Evolutionary conservation across 2,113 vertebrate genomes (phyloP).

Genomic region (Cariama cristata): DNA sequence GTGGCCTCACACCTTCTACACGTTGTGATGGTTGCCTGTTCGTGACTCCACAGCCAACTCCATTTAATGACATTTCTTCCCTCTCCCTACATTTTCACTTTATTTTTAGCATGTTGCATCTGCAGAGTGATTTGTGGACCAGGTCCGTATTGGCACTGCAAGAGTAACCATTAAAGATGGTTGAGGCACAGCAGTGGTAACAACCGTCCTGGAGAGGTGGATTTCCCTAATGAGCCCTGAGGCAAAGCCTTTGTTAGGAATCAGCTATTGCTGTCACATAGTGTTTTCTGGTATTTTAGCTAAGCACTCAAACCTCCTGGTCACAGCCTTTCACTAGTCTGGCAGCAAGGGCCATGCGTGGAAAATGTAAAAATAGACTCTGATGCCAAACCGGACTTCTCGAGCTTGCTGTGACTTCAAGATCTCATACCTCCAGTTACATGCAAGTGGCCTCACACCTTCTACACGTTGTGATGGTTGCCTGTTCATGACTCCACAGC

Average conservation of each 20-base stretch:
- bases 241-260: background rate
- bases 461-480: accelerated
- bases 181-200: background rate
- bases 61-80: background rate
- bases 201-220: background rate
- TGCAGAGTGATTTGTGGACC: background rate
- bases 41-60: background rate
- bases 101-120: background rate
- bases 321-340: background rate
- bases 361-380: background rate
- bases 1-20: background rate
- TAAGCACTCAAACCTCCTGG: background rate
- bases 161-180: background rate
- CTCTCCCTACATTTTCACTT: background rate
- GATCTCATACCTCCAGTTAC: background rate
- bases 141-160: background rate
- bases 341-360: background rate
- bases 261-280: background rate
- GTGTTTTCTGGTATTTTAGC: background rate
- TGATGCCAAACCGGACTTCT: background rate
- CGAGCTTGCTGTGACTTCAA: background rate
- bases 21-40: background rate
- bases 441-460: background rate
- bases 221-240: background rate
- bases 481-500: background rate